Conservation (phyloP, 2,888 invertebrate genomes). For the Willowsia nigromaculata region DNA sequence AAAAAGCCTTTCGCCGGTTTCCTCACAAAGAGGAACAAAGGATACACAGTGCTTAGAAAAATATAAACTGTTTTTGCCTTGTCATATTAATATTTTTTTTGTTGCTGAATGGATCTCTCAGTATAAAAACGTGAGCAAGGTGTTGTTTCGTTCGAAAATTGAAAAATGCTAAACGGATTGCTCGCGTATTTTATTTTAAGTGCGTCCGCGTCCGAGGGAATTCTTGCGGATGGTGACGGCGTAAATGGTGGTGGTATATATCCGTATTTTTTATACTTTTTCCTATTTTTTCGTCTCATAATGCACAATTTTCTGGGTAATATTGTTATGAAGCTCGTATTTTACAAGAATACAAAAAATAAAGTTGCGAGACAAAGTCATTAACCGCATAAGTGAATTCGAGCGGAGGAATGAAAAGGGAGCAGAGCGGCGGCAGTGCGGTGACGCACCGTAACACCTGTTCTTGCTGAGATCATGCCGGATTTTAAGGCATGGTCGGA, state of each 20-base stretch:
- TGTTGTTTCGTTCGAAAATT: not conserved
- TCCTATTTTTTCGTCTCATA: not conserved
- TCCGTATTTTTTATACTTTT: not conserved
- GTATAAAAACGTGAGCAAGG: not conserved
- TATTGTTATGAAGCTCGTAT: not conserved
- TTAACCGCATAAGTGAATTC: conserved; percentile 29
- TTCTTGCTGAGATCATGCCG: not conserved
- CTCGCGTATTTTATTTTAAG: not conserved
- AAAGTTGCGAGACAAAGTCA: conserved; percentile 29
- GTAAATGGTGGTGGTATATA: not conserved
- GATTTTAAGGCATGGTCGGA: not conserved
- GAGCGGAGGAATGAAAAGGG: not conserved
- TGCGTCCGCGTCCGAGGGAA: not conserved
- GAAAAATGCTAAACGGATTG: not conserved
- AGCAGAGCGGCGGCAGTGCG: not conserved
- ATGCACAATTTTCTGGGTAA: not conserved
- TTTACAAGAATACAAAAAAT: not conserved
- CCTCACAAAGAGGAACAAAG: too few species aligned
- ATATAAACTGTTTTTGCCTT: not conserved
- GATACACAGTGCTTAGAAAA: not conserved
- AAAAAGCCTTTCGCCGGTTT: not conserved
- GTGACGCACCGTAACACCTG: not conserved
- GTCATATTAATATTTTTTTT: not conserved
- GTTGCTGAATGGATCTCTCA: not conserved
- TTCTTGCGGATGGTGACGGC: not conserved